Conservation (phyloP, 1,140 invertebrate species). For the Listronotus oregonensis region DNA sequence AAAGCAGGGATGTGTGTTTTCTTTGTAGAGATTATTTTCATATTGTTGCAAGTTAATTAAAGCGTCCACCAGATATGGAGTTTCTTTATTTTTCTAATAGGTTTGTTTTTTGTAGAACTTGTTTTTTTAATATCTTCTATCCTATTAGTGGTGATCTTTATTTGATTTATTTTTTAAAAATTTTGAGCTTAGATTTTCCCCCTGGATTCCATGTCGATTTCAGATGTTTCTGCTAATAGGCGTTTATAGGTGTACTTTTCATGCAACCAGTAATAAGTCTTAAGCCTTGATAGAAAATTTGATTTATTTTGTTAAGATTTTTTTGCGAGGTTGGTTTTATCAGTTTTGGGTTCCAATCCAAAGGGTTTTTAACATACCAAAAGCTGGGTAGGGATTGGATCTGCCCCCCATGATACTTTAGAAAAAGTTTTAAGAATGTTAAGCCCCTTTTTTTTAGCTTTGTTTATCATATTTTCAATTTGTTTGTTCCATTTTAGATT, state of each 20-base stretch:
- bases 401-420: constrained; percentile 11
- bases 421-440: no score
- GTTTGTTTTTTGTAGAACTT: no score
- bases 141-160: no score
- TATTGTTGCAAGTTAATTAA: no score
- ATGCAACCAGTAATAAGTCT: constrained; percentile 9
- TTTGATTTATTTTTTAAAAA: no score
- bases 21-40: no score
- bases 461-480: constrained; percentile 24
- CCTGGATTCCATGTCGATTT: not conserved
- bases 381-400: constrained; percentile 2
- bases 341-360: constrained; percentile 8
- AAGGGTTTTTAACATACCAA: constrained; percentile 8
- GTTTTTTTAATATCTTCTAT: no score
- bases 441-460: not conserved
- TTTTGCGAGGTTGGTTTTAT: not conserved
- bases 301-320: not conserved
- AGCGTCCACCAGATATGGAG: no score
- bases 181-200: no score
- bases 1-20: no score
- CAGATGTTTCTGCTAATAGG: not conserved
- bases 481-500: constrained; percentile 32
- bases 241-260: constrained; percentile 9
- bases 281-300: constrained; percentile 3
- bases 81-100: no score